A percentile compares a stretch with the other conserved stretches of the same genome.
phyloP scores from a whole-genome alignment of 2,888 invertebrate species.

The Dryadula phaetusa region DNA sequence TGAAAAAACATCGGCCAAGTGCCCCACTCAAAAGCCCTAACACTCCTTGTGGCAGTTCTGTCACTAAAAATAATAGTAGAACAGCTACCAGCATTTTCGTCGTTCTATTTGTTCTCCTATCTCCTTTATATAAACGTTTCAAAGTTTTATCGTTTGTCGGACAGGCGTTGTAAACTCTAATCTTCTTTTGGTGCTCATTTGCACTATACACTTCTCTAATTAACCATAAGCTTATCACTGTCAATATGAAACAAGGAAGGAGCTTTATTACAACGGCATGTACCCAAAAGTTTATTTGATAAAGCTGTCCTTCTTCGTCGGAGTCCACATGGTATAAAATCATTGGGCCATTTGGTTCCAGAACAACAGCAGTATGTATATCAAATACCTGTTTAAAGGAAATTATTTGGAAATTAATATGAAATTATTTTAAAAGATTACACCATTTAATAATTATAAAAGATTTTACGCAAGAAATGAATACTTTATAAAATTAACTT shows the following conservation, averaged over 20 bases:
- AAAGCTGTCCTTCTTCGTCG: slow-evolving; percentile 84
- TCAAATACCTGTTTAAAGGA: slow-evolving; percentile 57
- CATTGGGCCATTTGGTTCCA: slow-evolving; percentile 78
- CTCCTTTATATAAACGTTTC: slow-evolving; percentile 73
- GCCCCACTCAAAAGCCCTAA: slow-evolving; percentile 77
- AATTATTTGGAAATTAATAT: too few species aligned
- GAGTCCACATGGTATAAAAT: slow-evolving; percentile 81
- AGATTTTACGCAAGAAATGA: too few species aligned
- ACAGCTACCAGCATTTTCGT: slow-evolving; percentile 96
- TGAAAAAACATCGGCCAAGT: slow-evolving; percentile 88
- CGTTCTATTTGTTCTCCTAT: slow-evolving; percentile 88
- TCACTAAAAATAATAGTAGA: slow-evolving; percentile 92
- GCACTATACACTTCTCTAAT: slow-evolving; percentile 89
- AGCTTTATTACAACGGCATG: slow-evolving; percentile 92
- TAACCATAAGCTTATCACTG: slow-evolving; percentile 88
- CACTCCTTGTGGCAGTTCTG: slow-evolving; percentile 94
- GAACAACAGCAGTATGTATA: slow-evolving; percentile 77
- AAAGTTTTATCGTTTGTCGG: slow-evolving; percentile 69
- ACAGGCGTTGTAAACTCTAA: slow-evolving; percentile 76
- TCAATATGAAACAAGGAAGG: slow-evolving; percentile 90
- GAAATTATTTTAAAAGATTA: too few species aligned
- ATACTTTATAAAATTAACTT: too few species aligned
- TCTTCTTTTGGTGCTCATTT: slow-evolving; percentile 87
- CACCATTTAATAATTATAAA: too few species aligned
- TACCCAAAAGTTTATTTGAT: slow-evolving; percentile 91